These are phyloP conservation scores for Yasuhikotakia modesta DNA, from an alignment of 2,797 vertebrate genomes.

Conservation along the genomic window DNA sequence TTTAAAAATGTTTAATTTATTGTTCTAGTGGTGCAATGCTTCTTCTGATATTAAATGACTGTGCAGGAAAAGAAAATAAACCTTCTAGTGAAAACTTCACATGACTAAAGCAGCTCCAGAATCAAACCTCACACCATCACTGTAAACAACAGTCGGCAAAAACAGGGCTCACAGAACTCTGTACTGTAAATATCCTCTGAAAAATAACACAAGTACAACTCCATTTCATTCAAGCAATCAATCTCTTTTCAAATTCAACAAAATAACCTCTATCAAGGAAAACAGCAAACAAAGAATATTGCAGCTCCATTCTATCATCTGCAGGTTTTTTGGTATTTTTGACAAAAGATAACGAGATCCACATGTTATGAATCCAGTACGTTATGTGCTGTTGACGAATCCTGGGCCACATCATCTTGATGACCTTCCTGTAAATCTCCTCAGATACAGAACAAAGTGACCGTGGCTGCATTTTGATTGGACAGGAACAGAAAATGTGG, in stretches of 20 bases:
- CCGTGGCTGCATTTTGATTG: constrained; percentile 82
- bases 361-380: constrained; percentile 86
- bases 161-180: constrained; percentile 49
- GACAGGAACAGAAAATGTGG: constrained; percentile 68
- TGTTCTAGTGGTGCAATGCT: constrained; percentile 69
- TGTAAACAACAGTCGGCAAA: constrained; percentile 68
- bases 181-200: constrained; percentile 68
- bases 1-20: constrained; percentile 67
- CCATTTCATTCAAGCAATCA: constrained; percentile 87
- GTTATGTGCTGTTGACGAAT: constrained; percentile 79
- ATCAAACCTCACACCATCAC: constrained; percentile 62
- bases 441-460: constrained; percentile 78
- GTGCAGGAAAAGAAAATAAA: constrained; percentile 62
- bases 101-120: constrained; percentile 73
- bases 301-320: constrained; percentile 66
- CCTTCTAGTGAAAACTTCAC: constrained; percentile 63
- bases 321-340: constrained; percentile 81
- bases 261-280: constrained; percentile 90
- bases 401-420: constrained; percentile 59
- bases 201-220: constrained; percentile 75
- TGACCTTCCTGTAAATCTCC: constrained; percentile 71
- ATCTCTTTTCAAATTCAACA: constrained; percentile 77
- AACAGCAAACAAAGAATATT: constrained; percentile 75
- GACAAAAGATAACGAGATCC: constrained; percentile 74
- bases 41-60: constrained; percentile 61